Evolutionary conservation across 2,113 vertebrate genomes (phyloP), one percentile per base, ranked within the genome.

Genomic region (Salvelinus alpinus): DNA sequence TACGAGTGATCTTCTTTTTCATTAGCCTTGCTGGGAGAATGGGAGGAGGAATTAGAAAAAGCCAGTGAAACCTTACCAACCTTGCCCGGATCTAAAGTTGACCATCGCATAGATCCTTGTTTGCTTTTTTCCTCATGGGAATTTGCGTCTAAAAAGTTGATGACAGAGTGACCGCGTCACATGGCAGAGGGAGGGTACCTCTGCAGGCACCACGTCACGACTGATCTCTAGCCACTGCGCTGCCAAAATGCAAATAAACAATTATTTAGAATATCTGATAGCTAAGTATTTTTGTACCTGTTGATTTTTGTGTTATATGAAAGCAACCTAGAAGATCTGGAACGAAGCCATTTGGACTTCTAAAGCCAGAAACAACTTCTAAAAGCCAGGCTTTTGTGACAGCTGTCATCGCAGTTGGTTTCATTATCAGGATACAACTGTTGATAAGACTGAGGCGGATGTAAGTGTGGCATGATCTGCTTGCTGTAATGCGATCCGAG

Each of bases 81-180:
- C 60, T 44, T 9, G 7, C 38, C 38, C 14, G 54, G 68, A 74
- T 77, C 34, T 68, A 72, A 77, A 7, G 20, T 71, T 76, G 70
- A 18, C 65, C 57, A 75, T 81, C 73, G 80, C 79, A 76, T 73
- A 87, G 75, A 81, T 82, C 84, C 79, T 82, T 84, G 80, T 83
- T 79, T 80, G 68, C 25, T 66, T 64, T 69, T 18, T 18, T 6
- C 16, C 83, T 78, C 80, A 29, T 20, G 82, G 68, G 83, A 72
- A 68, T 14, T 16, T 16, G 70, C 22, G n/a, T 70, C 72, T 85
- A 71, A 78, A 77, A 72, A 22, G 79, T 16, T 64, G 8, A 3
- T 25, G 22, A 20, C n/a, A 1, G 13, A 25, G 82, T 80, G 77
- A 87, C 38, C 25, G 3, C 67, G 34, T 27, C 75, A 65, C 59